Conservation (phyloP, 2,797 vertebrate species). For the Ceryle rudis region DNA sequence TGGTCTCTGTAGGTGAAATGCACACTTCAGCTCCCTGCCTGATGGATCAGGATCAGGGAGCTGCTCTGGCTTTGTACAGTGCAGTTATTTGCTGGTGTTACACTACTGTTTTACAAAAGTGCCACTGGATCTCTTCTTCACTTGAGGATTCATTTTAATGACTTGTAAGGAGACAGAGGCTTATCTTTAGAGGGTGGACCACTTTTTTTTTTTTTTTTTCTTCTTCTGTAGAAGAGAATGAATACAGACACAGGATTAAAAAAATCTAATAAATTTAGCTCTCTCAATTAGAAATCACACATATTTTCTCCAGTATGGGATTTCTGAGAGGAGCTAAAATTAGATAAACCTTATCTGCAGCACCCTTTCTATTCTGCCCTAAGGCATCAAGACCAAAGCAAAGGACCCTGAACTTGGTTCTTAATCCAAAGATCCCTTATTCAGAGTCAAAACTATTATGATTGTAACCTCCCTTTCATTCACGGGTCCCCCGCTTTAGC, state of each 20-base stretch:
- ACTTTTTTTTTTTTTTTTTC: not conserved
- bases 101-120: not conserved
- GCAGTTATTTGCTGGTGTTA: not conserved
- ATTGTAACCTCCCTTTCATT: not conserved
- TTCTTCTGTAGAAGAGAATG: not conserved
- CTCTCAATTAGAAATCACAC: not conserved
- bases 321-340: not conserved
- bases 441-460: not conserved
- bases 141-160: not conserved
- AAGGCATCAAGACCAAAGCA: not conserved
- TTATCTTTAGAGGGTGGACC: not conserved
- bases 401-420: not conserved
- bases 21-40: not conserved
- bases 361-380: not conserved
- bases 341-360: not conserved
- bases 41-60: not conserved
- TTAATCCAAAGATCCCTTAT: not conserved
- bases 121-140: not conserved
- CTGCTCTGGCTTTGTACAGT: not conserved
- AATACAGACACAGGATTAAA: not conserved
- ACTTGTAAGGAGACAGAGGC: not conserved
- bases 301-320: not conserved
- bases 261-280: not conserved
- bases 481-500: not conserved
- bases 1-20: not conserved